phyloP scores from a whole-genome alignment of 1,140 invertebrate species.

The Micrasema longulum region DNA sequence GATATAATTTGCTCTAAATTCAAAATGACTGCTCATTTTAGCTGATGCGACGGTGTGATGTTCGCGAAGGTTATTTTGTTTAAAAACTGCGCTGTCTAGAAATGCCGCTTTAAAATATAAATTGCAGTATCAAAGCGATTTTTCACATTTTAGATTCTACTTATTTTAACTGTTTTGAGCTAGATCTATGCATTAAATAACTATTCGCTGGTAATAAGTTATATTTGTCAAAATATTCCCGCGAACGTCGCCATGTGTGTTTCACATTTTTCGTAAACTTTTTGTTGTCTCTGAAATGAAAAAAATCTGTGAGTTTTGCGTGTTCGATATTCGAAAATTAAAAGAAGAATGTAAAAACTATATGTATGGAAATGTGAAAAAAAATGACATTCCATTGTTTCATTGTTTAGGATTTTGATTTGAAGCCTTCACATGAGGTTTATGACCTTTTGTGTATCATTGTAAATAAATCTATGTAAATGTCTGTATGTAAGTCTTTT shows the following conservation, averaged over 20 bases:
- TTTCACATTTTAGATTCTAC: not conserved
- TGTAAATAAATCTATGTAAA: constrained; percentile 17
- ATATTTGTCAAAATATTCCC: constrained; percentile 45
- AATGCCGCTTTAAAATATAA: constrained; percentile 27
- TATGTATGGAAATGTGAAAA: no score
- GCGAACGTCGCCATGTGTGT: constrained; percentile 49
- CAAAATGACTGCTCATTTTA: constrained; percentile 4
- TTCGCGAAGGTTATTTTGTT: constrained; percentile 50
- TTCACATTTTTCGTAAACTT: constrained; percentile 41
- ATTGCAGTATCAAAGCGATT: not conserved
- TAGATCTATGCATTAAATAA: not conserved
- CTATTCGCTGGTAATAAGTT: not conserved
- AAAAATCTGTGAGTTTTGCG: not conserved
- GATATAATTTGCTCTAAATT: not conserved
- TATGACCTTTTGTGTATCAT: constrained; percentile 8
- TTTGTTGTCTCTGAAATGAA: constrained; percentile 30
- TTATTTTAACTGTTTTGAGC: not conserved
- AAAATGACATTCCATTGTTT: not conserved
- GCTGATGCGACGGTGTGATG: constrained; percentile 17
- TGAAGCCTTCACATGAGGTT: constrained; percentile 32
- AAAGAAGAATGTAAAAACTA: no score
- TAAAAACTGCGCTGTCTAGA: constrained; percentile 34
- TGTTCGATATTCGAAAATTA: constrained; percentile 1
- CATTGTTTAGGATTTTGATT: constrained; percentile 32
- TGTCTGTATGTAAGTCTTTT: constrained; percentile 9